Evolutionary conservation across 2,113 vertebrate genomes (phyloP).

Genomic region (Euleptes europaea): DNA sequence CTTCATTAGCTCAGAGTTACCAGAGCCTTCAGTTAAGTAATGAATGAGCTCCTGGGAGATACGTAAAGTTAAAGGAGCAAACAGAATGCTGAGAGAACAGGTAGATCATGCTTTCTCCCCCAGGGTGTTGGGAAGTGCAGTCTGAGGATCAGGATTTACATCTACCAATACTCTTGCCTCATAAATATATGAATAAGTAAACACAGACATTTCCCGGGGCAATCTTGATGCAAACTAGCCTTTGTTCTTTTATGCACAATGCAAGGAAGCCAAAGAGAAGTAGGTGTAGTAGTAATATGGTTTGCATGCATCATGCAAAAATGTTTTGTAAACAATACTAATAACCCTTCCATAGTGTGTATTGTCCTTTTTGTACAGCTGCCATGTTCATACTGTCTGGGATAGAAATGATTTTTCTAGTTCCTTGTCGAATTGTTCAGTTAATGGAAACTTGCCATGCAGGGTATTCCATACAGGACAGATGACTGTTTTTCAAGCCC

Average conservation of each 20-base stretch:
- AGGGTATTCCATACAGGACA: slow-evolving; percentile 63
- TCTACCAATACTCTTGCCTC: slow-evolving; percentile 18
- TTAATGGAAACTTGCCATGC: slow-evolving; percentile 53
- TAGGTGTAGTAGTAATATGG: not conserved
- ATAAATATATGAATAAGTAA: slow-evolving; percentile 30
- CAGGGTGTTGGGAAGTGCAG: not conserved
- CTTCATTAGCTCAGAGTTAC: not conserved
- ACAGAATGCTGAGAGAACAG: slow-evolving; percentile 1
- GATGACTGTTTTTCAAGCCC: slow-evolving; percentile 68
- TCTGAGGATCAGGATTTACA: not conserved
- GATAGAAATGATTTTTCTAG: not conserved
- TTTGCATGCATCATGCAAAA: slow-evolving; percentile 4
- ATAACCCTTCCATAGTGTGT: not conserved
- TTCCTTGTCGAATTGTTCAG: slow-evolving; percentile 36
- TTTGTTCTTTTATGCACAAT: not conserved
- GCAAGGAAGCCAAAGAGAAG: not conserved
- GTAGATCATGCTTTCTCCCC: not conserved
- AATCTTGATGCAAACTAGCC: slow-evolving; percentile 42
- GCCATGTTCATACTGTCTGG: not conserved
- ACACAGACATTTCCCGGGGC: slow-evolving; percentile 30
- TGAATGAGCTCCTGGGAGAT: not conserved
- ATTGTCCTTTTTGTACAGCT: not conserved
- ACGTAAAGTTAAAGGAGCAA: not conserved
- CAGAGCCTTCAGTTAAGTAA: not conserved
- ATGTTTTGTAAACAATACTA: slow-evolving; percentile 1